Base-by-base conservation (phyloP, 2,113 vertebrate genomes). In the Rhagologus leucostigma region DNA sequence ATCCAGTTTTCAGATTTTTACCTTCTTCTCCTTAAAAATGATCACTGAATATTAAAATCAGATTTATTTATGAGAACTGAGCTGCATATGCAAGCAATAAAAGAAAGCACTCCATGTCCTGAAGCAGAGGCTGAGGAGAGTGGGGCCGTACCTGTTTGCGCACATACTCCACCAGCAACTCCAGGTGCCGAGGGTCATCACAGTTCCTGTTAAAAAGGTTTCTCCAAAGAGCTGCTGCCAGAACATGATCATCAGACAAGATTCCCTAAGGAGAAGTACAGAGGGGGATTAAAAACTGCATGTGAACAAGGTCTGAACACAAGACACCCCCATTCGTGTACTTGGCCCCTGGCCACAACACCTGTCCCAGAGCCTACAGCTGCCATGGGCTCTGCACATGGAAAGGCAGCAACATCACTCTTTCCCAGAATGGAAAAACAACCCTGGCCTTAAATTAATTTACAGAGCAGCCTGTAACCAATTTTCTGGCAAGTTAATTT, bases 201-300 rank as follows among this genome's bases (percentile, higher is more conserved):
- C 99, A 99, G 85, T 98, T 98, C 73, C 96, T 97, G 93, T 98
- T 99, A 57, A 99, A 99, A 90, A 99, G 97, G 94, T 98, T 99
- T 74, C 99, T 99, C 99, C 99, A 99, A 62, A 99, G 98, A 42
- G 99, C 99, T 30, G 99, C 99, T 27, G 99, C 99, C 92, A 99
- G 97, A 42, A 99, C 98, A 4, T 47, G 96, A 95, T 99, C 99
- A 80, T 99, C 99, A 33, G 98, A 99, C 94, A 99, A 97, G 93
- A 99, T 98, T 50, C 99, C 99, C 99, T 99, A 74, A 47, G 47
- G 97, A 93, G 35, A 97, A 53, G 65, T 2, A 11, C 53, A 78
- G 33, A 71, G 13, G 3, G 20, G 16, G n/a, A 47, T 93, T 59
- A 70, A 67, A 77, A 90, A 35, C 18, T 32, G 65, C 65, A 73